Evolutionary conservation across 2,113 vertebrate genomes (phyloP), one percentile per base, ranked within the genome.

Genomic region (Pycnonotus jocosus): DNA sequence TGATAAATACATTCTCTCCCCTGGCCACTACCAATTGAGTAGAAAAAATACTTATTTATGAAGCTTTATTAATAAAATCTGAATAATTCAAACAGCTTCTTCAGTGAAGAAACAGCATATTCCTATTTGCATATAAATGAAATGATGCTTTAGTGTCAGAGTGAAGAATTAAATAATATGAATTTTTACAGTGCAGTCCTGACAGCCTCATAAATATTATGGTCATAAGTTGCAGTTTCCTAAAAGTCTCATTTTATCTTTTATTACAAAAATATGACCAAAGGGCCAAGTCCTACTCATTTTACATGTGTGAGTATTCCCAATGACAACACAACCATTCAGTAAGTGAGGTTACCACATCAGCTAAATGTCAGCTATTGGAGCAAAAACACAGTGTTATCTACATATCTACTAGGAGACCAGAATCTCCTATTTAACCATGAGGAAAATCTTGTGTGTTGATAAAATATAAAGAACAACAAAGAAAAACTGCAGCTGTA

Each of bases 81-180:
- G 86, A 97, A 97, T 97, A 96, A 96, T 96, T 93, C 94, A 96
- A 97, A 93, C 62, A 80, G 92, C 81, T 94, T 96, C 93, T 90
- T 91, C 96, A 90, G 83, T 89, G 82, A 93, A 95, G 71, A 96
- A 96, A 89, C 80, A 79, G 73, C 83, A 92, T 73, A 94, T 65
- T 90, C 71, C 90, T 97, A 97, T 97, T 97, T 97, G 96, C 96
- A 97, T 95, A 96, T 97, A 97, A 86, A 97, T 96, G 96, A 97
- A 97, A 96, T 96, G 94, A 96, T 95, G 85, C 94, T 96, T 98
- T 97, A 96, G 92, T 98, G 92, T 96, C 95, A 97, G 87, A 96
- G 92, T 94, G 92, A 92, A 93, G 94, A 94, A 97, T 97, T 97
- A 97, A 97, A 96, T 94, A 97, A 97, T 95, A 95, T 7, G 81